A percentile compares a stretch with the other conserved stretches of the same genome.
Conservation (phyloP, 2,888 invertebrate genomes). For the Cheilosia urbana region DNA sequence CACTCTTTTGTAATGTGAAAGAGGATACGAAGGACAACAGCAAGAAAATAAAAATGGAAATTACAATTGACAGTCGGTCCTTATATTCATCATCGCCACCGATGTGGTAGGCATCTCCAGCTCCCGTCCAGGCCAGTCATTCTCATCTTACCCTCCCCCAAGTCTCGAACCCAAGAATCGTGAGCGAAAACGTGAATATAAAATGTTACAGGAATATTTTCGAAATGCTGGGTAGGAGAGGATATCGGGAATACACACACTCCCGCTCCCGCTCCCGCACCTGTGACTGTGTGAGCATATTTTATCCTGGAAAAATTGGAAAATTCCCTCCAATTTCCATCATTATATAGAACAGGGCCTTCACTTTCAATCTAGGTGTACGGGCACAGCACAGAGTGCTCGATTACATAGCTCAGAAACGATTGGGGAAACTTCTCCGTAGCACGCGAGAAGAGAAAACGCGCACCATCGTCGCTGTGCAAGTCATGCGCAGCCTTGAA, state of each 20-base stretch:
- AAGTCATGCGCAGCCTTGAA: conserved; percentile 71
- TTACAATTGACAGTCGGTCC: conserved; percentile 50
- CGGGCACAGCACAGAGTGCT: conserved; percentile 15
- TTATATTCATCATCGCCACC: conserved; percentile 20
- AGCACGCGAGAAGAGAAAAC: conserved; percentile 29
- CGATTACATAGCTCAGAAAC: conserved; percentile 15
- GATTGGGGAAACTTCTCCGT: conserved; percentile 56
- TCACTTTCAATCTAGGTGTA: conserved; percentile 66
- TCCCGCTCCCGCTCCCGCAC: not conserved
- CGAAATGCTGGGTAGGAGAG: not conserved
- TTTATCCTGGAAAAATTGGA: conserved; percentile 58
- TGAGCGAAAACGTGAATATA: conserved; percentile 52
- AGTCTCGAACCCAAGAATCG: conserved; percentile 16
- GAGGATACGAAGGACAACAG: conserved; percentile 21
- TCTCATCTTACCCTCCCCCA: not conserved
- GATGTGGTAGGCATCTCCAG: conserved; percentile 10
- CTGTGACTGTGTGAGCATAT: not conserved
- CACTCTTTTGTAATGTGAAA: conserved; percentile 51
- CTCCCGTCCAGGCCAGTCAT: not conserved
- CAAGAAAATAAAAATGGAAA: conserved; percentile 13
- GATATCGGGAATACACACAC: conserved; percentile 19
- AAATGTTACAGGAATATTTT: conserved; percentile 29
- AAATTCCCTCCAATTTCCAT: conserved; percentile 46
- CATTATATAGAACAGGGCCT: conserved; percentile 67
- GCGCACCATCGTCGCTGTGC: conserved; percentile 35